A percentile compares a stretch with the other conserved stretches of the same genome.
Evolutionary conservation across 2,113 vertebrate genomes (phyloP).

Genomic region (Xyrauchen texanus): DNA sequence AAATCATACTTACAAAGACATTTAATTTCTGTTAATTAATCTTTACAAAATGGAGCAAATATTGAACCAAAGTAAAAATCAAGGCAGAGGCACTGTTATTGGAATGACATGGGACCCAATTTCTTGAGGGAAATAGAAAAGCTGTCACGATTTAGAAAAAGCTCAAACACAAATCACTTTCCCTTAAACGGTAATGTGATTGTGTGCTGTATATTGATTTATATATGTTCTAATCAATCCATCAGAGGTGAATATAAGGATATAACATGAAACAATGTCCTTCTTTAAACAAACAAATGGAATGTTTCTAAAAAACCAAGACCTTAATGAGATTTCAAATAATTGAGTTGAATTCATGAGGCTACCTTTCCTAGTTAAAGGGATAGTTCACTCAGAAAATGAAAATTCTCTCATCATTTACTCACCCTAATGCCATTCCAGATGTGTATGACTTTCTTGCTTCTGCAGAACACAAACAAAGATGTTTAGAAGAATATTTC

Average conservation of each 20-base stretch:
- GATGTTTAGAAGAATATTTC: too few relatives aligned
- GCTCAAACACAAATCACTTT: not conserved
- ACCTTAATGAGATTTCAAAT: not conserved
- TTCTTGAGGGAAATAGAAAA: constrained; percentile 15
- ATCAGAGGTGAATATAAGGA: too few relatives aligned
- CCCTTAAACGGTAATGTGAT: not conserved
- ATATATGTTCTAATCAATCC: too few relatives aligned
- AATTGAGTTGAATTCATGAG: not conserved
- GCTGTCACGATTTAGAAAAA: not conserved
- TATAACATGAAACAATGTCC: too few relatives aligned
- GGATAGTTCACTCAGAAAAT: too few relatives aligned
- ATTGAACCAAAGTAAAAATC: not conserved
- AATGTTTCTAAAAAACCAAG: too few relatives aligned
- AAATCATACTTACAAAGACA: not conserved
- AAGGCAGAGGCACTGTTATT: not conserved
- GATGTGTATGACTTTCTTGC: too few relatives aligned
- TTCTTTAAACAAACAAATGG: too few relatives aligned
- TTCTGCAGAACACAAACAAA: too few relatives aligned
- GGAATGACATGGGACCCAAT: not conserved
- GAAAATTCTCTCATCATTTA: too few relatives aligned
- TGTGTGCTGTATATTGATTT: not conserved
- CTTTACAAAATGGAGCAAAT: not conserved
- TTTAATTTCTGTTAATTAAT: not conserved
- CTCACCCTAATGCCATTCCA: too few relatives aligned
- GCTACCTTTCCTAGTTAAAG: too few relatives aligned